Evolutionary conservation across 2,888 invertebrate species (phyloP).

Genomic region (Seira musarum): DNA sequence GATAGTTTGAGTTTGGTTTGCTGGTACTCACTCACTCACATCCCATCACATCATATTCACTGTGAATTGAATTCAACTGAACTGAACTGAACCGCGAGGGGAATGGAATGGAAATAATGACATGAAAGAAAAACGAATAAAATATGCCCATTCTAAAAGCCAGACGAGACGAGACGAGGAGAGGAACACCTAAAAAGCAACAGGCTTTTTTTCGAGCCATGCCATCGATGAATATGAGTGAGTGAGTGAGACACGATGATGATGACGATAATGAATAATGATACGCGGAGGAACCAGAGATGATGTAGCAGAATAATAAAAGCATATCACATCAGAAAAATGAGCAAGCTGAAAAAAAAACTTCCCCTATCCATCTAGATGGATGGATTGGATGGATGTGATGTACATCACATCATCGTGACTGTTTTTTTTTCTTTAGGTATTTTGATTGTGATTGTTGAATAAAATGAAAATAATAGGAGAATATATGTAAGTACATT

Average conservation of each 20-base stretch:
- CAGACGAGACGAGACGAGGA: too few relatives aligned
- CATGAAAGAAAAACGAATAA: background rate
- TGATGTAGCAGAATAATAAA: constrained; percentile 40
- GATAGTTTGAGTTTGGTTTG: too few relatives aligned
- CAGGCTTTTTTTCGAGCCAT: too few relatives aligned
- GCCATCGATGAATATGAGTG: too few relatives aligned
- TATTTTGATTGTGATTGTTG: background rate
- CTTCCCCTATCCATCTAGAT: constrained; percentile 13
- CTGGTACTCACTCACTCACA: too few relatives aligned
- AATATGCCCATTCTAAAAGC: constrained; percentile 1
- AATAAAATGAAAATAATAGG: constrained; percentile 1
- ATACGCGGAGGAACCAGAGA: constrained; percentile 37
- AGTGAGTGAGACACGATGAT: too few relatives aligned
- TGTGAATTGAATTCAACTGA: too few relatives aligned
- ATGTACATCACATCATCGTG: constrained; percentile 15
- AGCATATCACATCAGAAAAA: background rate
- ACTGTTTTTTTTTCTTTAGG: background rate
- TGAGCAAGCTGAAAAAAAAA: constrained; percentile 6
- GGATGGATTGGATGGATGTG: too few relatives aligned
- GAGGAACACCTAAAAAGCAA: constrained; percentile 5
- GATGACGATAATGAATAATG: constrained; percentile 30
- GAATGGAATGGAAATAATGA: background rate
- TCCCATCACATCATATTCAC: too few relatives aligned
- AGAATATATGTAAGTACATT: too few relatives aligned
- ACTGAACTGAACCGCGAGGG: background rate